phyloP scores from a whole-genome alignment of 2,113 vertebrate species.

The Pseudorectes ferrugineus region DNA sequence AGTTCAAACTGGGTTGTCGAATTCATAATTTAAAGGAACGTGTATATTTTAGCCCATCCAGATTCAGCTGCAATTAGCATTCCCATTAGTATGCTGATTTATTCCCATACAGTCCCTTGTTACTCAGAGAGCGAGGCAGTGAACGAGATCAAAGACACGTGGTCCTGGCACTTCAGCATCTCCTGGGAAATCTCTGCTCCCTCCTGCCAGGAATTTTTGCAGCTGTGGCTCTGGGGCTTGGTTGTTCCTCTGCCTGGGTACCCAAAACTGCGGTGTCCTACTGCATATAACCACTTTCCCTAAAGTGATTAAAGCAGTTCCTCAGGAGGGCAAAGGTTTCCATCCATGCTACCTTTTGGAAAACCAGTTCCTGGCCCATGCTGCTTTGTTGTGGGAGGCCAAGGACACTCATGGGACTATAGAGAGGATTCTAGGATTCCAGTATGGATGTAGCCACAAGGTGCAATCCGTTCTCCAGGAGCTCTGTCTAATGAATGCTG shows the following conservation, averaged over 20 bases:
- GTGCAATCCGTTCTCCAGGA: neutral
- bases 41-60: neutral
- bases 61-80: neutral
- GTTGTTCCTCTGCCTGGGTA: neutral
- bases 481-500: neutral
- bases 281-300: neutral
- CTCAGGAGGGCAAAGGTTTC: neutral
- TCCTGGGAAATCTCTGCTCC: neutral
- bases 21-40: neutral
- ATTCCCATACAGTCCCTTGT: neutral
- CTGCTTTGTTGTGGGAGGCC: neutral
- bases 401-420: neutral
- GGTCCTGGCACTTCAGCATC: neutral
- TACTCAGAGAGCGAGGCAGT: neutral
- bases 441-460: neutral
- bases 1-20: neutral
- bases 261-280: fast-evolving
- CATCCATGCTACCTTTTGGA: neutral
- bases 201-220: neutral
- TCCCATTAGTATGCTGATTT: neutral
- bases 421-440: neutral
- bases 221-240: neutral
- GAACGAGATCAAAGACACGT: neutral
- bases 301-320: neutral
- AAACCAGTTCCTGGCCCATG: neutral